These are phyloP conservation scores for Nephrocerus scutellatus DNA, from an alignment of 2,888 invertebrate species.

Conservation along the genomic window DNA sequence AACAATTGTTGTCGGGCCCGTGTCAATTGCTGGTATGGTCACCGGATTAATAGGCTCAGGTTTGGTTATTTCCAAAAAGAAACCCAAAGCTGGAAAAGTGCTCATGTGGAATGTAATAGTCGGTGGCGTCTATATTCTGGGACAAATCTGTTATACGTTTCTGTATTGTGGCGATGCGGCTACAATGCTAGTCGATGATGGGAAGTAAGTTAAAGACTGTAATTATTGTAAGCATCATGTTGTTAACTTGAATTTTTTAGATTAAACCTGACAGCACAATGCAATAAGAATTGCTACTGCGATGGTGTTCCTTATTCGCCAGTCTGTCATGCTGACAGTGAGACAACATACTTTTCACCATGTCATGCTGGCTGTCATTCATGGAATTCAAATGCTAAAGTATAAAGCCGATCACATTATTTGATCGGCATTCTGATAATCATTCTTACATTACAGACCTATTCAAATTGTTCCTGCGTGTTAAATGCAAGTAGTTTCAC, in stretches of 20 bases:
- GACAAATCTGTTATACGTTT: constrained; percentile 52
- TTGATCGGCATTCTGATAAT: not conserved
- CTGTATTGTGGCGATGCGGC: constrained; percentile 50
- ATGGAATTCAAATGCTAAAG: constrained; percentile 34
- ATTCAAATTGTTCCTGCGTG: constrained; percentile 32
- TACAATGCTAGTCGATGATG: constrained; percentile 28
- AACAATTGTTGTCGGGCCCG: constrained; percentile 59
- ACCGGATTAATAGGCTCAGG: constrained; percentile 56
- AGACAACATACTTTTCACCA: constrained; percentile 60
- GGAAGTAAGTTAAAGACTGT: constrained; percentile 23
- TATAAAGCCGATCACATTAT: constrained; percentile 13
- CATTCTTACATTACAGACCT: constrained; percentile 30
- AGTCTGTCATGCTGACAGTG: constrained; percentile 54
- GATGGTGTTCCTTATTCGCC: constrained; percentile 56
- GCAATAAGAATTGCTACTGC: constrained; percentile 58
- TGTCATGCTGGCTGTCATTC: constrained; percentile 65
- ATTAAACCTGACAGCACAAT: constrained; percentile 50
- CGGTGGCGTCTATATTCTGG: constrained; percentile 51
- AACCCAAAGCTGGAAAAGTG: constrained; percentile 53
- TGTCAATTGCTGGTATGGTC: constrained; percentile 55
- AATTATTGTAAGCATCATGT: not conserved
- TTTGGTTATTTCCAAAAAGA: constrained; percentile 54
- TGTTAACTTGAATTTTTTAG: constrained; percentile 32
- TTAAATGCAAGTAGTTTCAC: not conserved
- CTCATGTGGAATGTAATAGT: constrained; percentile 59